These are phyloP conservation scores for Hippocampus kuda DNA, from an alignment of 2,797 vertebrate genomes.

Conservation along the genomic window DNA sequence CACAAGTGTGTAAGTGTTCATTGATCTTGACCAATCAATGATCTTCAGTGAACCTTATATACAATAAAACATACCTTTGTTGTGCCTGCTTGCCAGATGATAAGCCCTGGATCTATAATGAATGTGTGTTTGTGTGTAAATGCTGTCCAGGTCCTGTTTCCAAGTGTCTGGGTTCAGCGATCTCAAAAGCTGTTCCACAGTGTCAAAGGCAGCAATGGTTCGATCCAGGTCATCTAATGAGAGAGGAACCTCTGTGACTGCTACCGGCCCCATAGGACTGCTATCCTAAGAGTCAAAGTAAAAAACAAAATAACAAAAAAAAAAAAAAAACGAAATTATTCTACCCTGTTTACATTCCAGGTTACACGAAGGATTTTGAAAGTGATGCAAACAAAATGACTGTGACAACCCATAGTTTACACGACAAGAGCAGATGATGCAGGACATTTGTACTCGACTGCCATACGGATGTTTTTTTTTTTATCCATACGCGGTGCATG, in stretches of 20 bases:
- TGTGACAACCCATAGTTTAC: neutral
- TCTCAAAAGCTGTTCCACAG: slow-evolving; percentile 83
- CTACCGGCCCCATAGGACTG: slow-evolving; percentile 28
- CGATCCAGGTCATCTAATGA: slow-evolving; percentile 78
- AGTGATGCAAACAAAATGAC: neutral
- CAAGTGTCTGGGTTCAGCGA: slow-evolving; percentile 85
- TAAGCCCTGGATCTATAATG: slow-evolving; percentile 79
- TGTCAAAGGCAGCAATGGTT: slow-evolving; percentile 82
- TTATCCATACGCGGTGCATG: neutral
- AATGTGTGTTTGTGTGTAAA: slow-evolving; percentile 75
- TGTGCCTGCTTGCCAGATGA: slow-evolving; percentile 72
- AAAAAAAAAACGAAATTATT: neutral
- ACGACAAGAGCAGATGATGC: neutral
- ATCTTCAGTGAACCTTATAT: too few species aligned
- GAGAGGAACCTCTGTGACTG: slow-evolving; percentile 73
- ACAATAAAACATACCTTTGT: slow-evolving; percentile 71
- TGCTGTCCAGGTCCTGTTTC: slow-evolving; percentile 85
- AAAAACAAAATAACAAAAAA: slow-evolving; percentile 12
- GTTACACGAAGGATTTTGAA: neutral
- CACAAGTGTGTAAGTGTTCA: too few species aligned
- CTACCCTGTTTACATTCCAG: neutral
- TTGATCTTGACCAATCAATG: too few species aligned
- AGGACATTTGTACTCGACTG: neutral
- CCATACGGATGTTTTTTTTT: neutral
- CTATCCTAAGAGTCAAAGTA: slow-evolving; percentile 32